These are phyloP conservation scores for Conops quadrifasciatus DNA, from an alignment of 2,888 invertebrate species.

Conservation along the genomic window DNA sequence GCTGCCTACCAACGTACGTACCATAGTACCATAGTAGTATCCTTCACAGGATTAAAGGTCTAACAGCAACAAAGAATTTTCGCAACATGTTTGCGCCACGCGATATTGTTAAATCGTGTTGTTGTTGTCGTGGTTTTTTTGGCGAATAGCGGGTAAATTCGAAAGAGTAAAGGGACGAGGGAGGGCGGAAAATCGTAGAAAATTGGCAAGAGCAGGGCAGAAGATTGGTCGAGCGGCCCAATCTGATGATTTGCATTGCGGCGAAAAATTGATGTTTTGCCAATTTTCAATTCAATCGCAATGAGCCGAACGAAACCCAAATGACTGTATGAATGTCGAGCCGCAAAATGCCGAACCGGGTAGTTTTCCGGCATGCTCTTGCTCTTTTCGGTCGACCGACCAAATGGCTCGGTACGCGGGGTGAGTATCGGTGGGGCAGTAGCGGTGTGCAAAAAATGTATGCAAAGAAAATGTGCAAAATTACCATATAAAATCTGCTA, in stretches of 20 bases:
- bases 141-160: too few relatives aligned
- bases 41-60: conserved; percentile 26
- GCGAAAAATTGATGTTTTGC: conserved; percentile 64
- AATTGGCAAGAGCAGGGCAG: too few relatives aligned
- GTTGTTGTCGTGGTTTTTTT: conserved; percentile 16
- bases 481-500: too few relatives aligned
- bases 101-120: conserved; percentile 30
- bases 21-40: not conserved
- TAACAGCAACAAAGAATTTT: conserved; percentile 40
- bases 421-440: conserved; percentile 46
- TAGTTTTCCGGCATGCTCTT: conserved; percentile 42
- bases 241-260: conserved; percentile 63
- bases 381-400: conserved; percentile 50
- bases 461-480: conserved; percentile 16
- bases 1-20: conserved; percentile 57
- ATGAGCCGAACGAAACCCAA: conserved; percentile 43
- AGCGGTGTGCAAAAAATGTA: conserved; percentile 23
- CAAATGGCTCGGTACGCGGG: conserved; percentile 30
- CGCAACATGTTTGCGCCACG: conserved; percentile 57
- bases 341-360: conserved; percentile 14
- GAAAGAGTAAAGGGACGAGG: conserved; percentile 6
- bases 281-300: conserved; percentile 64
- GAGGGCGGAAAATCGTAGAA: not conserved
- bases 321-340: not conserved
- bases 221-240: conserved; percentile 44